Evolutionary conservation across 1,140 invertebrate genomes (phyloP).

Genomic region (Globodera ellingtonae): DNA sequence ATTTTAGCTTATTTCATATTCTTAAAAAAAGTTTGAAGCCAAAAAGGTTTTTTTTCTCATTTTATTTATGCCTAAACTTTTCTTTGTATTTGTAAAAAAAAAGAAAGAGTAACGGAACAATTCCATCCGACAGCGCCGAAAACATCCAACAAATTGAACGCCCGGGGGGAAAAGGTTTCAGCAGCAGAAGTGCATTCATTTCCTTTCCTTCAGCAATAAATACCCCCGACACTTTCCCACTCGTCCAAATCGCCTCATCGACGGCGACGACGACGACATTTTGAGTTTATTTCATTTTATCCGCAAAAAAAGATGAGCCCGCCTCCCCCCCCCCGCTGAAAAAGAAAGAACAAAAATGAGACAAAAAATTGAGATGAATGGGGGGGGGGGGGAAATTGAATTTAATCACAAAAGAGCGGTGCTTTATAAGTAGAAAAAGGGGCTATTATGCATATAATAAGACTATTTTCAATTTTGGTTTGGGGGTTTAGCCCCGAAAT

Average conservation of each 20-base stretch:
- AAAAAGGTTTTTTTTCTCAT: too few relatives aligned
- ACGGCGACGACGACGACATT: background rate
- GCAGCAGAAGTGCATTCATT: background rate
- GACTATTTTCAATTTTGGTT: too few relatives aligned
- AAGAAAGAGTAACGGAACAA: background rate
- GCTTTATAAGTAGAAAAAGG: too few relatives aligned
- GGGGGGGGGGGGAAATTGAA: background rate
- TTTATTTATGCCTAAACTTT: too few relatives aligned
- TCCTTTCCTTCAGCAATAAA: background rate
- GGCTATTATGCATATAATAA: too few relatives aligned
- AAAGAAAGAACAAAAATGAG: background rate
- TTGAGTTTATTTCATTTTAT: slow-evolving; percentile 21
- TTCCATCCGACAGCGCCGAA: background rate
- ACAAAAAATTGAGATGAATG: background rate
- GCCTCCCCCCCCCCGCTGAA: background rate
- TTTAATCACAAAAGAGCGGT: too few relatives aligned
- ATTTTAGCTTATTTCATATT: too few relatives aligned
- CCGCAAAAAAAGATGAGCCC: background rate
- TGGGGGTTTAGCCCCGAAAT: too few relatives aligned
- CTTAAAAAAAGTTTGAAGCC: too few relatives aligned
- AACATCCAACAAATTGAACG: slow-evolving; percentile 5
- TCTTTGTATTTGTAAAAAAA: background rate
- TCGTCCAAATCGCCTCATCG: slow-evolving; percentile 2
- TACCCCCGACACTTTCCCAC: background rate
- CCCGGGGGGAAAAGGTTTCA: background rate